These are phyloP conservation scores for Balaenoptera acutorostrata DNA, from an alignment of 2,113 vertebrate species.

Conservation along the genomic window DNA sequence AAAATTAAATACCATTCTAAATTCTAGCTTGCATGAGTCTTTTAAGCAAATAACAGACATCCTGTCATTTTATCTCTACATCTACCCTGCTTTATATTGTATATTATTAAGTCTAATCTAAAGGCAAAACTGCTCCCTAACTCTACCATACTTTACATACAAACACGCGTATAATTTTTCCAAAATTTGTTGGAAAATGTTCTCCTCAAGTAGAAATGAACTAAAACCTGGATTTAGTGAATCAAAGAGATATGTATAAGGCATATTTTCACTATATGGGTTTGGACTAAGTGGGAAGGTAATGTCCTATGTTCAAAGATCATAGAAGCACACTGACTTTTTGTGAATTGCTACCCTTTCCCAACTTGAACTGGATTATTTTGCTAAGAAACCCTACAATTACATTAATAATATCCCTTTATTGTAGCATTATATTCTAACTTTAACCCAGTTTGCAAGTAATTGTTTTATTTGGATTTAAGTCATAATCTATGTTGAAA, in stretches of 20 bases:
- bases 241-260: background rate
- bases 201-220: background rate
- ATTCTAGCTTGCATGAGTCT: background rate
- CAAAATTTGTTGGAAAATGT: background rate
- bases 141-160: background rate
- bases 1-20: background rate
- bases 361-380: background rate
- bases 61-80: background rate
- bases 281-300: background rate
- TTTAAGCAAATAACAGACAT: background rate
- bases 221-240: background rate
- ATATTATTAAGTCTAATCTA: background rate
- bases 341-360: background rate
- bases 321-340: background rate
- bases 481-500: background rate
- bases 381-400: background rate
- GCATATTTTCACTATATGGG: background rate
- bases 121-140: background rate
- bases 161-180: background rate
- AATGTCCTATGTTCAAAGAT: background rate
- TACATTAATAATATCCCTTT: background rate
- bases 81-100: background rate
- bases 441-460: background rate
- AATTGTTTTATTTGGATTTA: constrained; percentile 4
- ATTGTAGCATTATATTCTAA: background rate